phyloP scores from a whole-genome alignment of 2,797 vertebrate genomes.

The Monodelphis domestica region DNA sequence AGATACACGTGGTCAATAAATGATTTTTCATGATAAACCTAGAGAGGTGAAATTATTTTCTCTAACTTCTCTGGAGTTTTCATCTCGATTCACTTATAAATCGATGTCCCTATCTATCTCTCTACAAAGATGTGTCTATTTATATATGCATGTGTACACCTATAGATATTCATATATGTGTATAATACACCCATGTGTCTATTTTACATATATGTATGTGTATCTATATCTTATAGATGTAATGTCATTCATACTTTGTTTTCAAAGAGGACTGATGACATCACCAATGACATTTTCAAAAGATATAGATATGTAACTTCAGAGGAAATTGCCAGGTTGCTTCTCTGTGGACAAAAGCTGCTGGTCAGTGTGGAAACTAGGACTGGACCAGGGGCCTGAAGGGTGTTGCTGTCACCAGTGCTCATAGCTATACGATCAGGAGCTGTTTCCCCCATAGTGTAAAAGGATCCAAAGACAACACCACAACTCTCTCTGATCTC shows the following conservation, averaged over 20 bases:
- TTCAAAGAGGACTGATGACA: too few relatives aligned
- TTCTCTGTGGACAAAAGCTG: background rate
- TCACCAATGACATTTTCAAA: too few relatives aligned
- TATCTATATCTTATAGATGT: too few relatives aligned
- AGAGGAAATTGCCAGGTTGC: background rate
- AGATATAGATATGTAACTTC: background rate
- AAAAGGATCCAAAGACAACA: background rate
- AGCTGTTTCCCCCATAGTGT: background rate
- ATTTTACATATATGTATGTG: background rate
- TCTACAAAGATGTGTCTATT: background rate
- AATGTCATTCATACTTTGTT: too few relatives aligned
- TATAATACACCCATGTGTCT: background rate
- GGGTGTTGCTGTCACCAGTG: background rate
- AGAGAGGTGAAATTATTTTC: background rate
- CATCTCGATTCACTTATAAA: background rate
- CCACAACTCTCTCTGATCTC: background rate
- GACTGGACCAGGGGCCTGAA: background rate
- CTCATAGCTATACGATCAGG: background rate
- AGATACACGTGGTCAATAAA: background rate
- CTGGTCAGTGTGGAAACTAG: background rate
- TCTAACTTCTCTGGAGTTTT: background rate
- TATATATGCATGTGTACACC: background rate
- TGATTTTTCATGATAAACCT: background rate
- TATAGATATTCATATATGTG: background rate
- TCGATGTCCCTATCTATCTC: background rate